Percentiles rank a stretch among this genome's conserved stretches.
Evolutionary conservation across 2,113 vertebrate species (phyloP).

Genomic region (Hystrix brachyura): DNA sequence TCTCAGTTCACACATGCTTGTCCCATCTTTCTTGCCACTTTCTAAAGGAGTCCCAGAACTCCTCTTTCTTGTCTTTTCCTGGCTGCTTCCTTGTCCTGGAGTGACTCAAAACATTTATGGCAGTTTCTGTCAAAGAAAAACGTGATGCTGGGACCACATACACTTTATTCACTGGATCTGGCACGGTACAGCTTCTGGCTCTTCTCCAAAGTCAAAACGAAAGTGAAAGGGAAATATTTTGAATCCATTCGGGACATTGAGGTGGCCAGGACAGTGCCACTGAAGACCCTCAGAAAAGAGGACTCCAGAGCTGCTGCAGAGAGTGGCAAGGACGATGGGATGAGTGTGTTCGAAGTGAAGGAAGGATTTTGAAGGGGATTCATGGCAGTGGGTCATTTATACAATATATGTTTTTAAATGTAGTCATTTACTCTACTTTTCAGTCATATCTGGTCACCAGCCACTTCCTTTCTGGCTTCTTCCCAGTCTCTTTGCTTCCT

Average conservation of each 20-base stretch:
- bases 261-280: not conserved
- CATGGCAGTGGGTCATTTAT: not conserved
- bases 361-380: not conserved
- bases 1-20: not conserved
- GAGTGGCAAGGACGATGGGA: not conserved
- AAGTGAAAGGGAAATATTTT: not conserved
- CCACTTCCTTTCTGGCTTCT: not conserved
- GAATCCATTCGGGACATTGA: not conserved
- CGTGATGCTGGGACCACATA: not conserved
- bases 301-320: not conserved
- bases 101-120: not conserved
- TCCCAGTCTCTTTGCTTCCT: not conserved
- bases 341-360: not conserved
- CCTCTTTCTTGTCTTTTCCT: not conserved
- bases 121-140: not conserved
- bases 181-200: not conserved
- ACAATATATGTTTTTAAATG: not conserved
- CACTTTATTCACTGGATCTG: not conserved
- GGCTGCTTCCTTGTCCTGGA: not conserved
- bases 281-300: not conserved
- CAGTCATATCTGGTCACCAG: not conserved
- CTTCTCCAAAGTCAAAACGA: not conserved
- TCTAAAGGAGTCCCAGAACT: not conserved
- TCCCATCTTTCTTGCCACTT: not conserved
- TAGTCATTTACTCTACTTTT: not conserved